Evolutionary conservation across 2,797 vertebrate species (phyloP), one percentile per base, ranked within the genome.

Genomic region (Nannoperca obscura): DNA sequence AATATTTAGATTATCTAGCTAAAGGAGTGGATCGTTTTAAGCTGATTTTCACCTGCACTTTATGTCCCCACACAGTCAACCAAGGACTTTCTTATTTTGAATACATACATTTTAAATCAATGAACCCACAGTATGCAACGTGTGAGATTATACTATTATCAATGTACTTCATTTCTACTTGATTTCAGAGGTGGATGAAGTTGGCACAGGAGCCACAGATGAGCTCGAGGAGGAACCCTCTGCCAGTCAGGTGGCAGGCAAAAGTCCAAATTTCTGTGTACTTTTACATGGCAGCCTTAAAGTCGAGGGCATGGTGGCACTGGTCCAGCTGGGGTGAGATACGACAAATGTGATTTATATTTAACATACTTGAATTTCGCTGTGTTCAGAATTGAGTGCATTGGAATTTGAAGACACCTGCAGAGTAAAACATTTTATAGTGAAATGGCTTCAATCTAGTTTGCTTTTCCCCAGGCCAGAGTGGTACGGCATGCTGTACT

Each of bases 401-500:
- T 62, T 49, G 38, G 34, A 11, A 36, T 50, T 13, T 42, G 3
- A 1, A 34, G 3, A 30, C 13, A 68, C 8, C 8, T 57, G 9
- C 15, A 50, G 24, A 62, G 1, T 22, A 24, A 62, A 71, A 17
- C 9, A 72, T 44, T 67, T 66, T 20, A 32, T 44, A 1, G 36
- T 3, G 2, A 42, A 49, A 32, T 62, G 10, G 3, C 15, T 19
- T 76, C 22, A 77, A 68, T 67, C 1, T 9, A 14, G 12, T 65
- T 71, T 74, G 15, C 6, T 49, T 70, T 64, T 49, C 34, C 32
- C 19, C 65, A 99, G 98, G 66, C 94, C 96, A 9, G 97, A 99
- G 53, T 99, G 98, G 98, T 98, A 94, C 7, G 98, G 98, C 52
- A 99, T 99, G 97, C 95, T 99, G 61, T 99, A 99, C 89, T 99